Conservation (phyloP, 2,797 vertebrate species). For the Atherinosoma microstoma region DNA sequence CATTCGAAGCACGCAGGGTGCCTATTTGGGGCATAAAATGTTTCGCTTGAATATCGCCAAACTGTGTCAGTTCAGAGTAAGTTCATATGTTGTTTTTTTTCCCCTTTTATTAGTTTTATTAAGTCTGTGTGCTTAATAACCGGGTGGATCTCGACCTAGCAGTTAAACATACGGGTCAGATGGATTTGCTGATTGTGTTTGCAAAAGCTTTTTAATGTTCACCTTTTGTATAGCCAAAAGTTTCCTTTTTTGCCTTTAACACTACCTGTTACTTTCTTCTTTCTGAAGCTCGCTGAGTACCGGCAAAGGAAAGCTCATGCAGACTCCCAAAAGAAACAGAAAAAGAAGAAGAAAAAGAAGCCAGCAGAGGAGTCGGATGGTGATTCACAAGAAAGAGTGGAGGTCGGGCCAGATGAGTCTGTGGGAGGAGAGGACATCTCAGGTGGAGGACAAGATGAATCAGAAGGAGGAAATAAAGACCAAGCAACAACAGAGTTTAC, state of each 20-base stretch:
- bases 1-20: constrained; percentile 24
- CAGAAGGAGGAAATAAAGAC: constrained; percentile 66
- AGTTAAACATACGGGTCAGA: constrained; percentile 12
- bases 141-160: not conserved
- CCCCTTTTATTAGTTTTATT: not conserved
- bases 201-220: constrained; percentile 1
- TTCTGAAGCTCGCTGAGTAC: constrained; percentile 91
- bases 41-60: constrained; percentile 70
- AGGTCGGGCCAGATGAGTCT: constrained; percentile 71
- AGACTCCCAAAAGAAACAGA: constrained; percentile 92
- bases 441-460: constrained; percentile 47
- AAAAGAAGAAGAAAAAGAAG: constrained; percentile 91
- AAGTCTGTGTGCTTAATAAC: not conserved
- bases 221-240: not conserved
- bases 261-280: not conserved
- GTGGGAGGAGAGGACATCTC: constrained; percentile 74
- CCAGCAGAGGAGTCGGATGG: constrained; percentile 76
- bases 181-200: constrained; percentile 1
- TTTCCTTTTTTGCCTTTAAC: not conserved
- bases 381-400: constrained; percentile 71
- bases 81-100: constrained; percentile 32
- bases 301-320: constrained; percentile 91
- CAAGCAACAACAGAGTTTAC: constrained; percentile 82
- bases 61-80: constrained; percentile 67
- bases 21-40: constrained; percentile 57